These are phyloP conservation scores for Pseudochromis fuscus DNA, from an alignment of 2,797 vertebrate genomes.

Conservation along the genomic window DNA sequence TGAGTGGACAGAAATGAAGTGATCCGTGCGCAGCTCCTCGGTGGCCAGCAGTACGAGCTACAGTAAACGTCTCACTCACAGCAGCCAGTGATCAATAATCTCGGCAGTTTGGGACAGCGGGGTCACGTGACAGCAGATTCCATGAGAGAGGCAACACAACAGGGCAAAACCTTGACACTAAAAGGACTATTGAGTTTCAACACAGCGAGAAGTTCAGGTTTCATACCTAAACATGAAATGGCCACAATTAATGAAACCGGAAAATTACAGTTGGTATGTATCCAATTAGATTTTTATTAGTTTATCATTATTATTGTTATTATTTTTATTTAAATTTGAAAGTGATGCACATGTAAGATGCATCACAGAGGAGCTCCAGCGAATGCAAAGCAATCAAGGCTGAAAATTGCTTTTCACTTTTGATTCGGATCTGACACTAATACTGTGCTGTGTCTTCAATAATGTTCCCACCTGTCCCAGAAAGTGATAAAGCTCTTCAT, in stretches of 20 bases:
- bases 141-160: constrained; percentile 73
- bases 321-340: no score
- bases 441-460: constrained; percentile 34
- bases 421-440: constrained; percentile 45
- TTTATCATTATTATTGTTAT: no score
- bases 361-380: neutral
- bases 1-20: constrained; percentile 21
- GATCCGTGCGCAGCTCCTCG: constrained; percentile 41
- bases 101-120: constrained; percentile 61
- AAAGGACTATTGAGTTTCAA: constrained; percentile 82
- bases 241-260: constrained; percentile 73
- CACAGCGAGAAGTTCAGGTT: constrained; percentile 76
- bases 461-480: constrained; percentile 77
- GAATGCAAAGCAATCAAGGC: constrained; percentile 11
- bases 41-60: constrained; percentile 49
- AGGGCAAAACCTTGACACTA: constrained; percentile 77
- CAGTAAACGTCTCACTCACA: constrained; percentile 69
- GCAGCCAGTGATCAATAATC: constrained; percentile 76
- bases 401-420: constrained; percentile 47
- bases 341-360: neutral
- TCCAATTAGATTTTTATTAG: constrained; percentile 10
- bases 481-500: constrained; percentile 77
- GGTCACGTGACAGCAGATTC: constrained; percentile 76
- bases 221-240: constrained; percentile 74
- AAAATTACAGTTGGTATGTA: constrained; percentile 53